Base-by-base conservation (phyloP, 2,113 vertebrate species). In the Chaetodon auriga region DNA sequence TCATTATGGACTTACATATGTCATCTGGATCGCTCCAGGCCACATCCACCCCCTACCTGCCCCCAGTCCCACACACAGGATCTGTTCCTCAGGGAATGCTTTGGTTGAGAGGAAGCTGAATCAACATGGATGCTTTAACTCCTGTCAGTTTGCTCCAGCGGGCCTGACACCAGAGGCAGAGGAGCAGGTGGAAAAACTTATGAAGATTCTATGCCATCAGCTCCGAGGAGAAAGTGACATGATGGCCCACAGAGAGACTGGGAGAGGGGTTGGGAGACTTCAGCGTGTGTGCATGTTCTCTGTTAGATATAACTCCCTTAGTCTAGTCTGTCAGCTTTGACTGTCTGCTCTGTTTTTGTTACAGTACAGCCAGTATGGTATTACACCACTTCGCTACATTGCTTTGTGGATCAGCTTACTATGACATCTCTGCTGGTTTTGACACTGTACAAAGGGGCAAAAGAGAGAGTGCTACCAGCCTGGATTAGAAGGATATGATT, bases 161-260 rank as follows among this genome's bases (percentile, higher is more conserved):
- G 83, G 83, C 70, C 78, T 75, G 82, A 72, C 75, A 82, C 61
- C 73, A 80, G 85, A 72, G 80, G 79, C 85, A 73, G 78, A 74
- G 43, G 85, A 93, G 86, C 94, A 95, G 95, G 94, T 95, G 94
- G 82, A 83, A 91, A 78, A 94, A 93, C 91, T 84, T 89, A 36
- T 25, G 54, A 69, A 76, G 82, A 86, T 84, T 81, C 79, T 75
- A 81, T 74, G 72, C 92, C 92, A 89, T 83, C 74, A 80, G 81
- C 78, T 89, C 88, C 75, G 87, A 87, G 88, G 89, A 93, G 92
- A 93, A 92, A 93, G 89, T 90, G 84, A 87, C 90, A 91, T 38
- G 65, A 81, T 78, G 86, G 70, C 87, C 81, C 72, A 62, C 83
- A 55, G 90, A 87, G 71, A 43, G 53, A 61, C 60, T 1, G 78